Conservation (phyloP, 2,797 vertebrate genomes). For the Poliocrania exsul region DNA sequence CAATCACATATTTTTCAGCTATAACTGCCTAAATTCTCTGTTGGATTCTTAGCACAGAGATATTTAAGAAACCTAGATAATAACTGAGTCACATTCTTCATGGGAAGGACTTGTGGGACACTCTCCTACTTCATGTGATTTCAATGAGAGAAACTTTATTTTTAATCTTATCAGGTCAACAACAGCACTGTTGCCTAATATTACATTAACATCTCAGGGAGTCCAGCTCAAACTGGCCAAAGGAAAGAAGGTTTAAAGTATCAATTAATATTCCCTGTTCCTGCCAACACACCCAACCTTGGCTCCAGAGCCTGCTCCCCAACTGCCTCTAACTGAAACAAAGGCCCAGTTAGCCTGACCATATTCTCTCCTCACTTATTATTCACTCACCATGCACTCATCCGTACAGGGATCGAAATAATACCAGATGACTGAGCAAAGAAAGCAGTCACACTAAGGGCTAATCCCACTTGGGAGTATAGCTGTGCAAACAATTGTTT, state of each 20-base stretch:
- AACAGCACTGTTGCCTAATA: slow-evolving; percentile 24
- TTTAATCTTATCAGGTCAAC: slow-evolving; percentile 11
- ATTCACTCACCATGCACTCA: not conserved
- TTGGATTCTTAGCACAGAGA: not conserved
- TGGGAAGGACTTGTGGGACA: not conserved
- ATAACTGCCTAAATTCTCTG: not conserved
- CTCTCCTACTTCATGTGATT: not conserved
- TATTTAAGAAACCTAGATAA: slow-evolving; percentile 17
- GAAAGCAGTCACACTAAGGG: not conserved
- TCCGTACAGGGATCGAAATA: slow-evolving; percentile 23
- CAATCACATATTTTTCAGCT: not conserved
- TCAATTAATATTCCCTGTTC: slow-evolving; percentile 54
- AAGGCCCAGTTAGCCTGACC: slow-evolving; percentile 4
- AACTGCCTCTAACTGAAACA: not conserved
- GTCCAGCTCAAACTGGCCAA: not conserved
- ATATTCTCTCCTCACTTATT: not conserved
- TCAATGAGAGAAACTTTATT: not conserved
- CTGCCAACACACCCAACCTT: slow-evolving; percentile 41
- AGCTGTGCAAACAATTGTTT: slow-evolving; percentile 35
- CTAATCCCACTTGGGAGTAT: slow-evolving; percentile 9
- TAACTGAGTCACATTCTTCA: not conserved
- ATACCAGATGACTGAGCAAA: slow-evolving; percentile 13
- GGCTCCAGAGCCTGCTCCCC: slow-evolving; percentile 4
- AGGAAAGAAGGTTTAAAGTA: slow-evolving; percentile 58
- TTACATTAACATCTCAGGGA: slow-evolving; percentile 20